Conservation (phyloP, 2,113 vertebrate species). For the Holacanthus passer region DNA sequence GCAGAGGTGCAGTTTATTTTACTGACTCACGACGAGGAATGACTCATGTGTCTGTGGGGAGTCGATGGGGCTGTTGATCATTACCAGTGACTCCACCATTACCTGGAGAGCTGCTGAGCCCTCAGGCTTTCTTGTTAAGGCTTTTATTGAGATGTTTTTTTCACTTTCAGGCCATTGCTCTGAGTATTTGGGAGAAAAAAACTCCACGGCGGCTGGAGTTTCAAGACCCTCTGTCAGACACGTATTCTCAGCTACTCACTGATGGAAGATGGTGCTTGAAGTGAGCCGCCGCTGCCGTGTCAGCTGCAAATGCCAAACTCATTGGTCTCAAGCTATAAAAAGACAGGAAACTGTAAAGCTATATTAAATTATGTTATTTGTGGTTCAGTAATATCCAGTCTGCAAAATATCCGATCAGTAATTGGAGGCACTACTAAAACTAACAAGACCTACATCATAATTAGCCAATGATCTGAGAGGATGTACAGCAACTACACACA, state of each 20-base stretch:
- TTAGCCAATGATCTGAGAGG: not conserved
- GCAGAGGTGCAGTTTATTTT: conserved; percentile 2
- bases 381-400: not conserved
- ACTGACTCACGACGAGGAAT: not conserved
- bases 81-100: conserved; percentile 14
- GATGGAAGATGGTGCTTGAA: not conserved
- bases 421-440: not conserved
- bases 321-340: not conserved
- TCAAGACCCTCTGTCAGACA: not conserved
- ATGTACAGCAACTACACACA: not conserved
- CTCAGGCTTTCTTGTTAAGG: conserved; percentile 12
- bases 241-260: not conserved
- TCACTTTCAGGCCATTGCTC: not conserved
- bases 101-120: conserved; percentile 10
- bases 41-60: not conserved
- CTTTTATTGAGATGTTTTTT: conserved; percentile 17
- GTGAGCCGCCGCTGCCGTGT: not conserved
- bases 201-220: not conserved
- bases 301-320: too few relatives aligned
- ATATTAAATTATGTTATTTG: not conserved
- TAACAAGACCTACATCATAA: not conserved
- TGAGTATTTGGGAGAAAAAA: conserved; percentile 16
- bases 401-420: not conserved
- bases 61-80: conserved; percentile 23
- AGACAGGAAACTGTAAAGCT: not conserved